Conservation (phyloP, 1,140 invertebrate species). For the Hermatobates lingyangjiaoensis region DNA sequence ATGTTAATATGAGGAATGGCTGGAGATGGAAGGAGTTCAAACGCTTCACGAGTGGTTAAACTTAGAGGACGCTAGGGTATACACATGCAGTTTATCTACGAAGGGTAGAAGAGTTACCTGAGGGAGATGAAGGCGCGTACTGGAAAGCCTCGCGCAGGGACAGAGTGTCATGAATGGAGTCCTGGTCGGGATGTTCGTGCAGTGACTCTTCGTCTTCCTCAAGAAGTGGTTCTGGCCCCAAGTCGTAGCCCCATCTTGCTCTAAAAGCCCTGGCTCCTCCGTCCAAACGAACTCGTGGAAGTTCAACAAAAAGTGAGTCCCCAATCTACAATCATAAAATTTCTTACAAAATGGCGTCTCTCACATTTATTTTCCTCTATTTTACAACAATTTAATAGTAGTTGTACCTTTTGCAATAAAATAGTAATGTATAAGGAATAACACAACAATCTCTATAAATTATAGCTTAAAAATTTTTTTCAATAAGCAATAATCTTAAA, state of each 20-base stretch:
- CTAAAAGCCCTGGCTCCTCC: conserved; percentile 38
- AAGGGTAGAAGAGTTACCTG: conserved; percentile 35
- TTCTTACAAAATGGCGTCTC: background rate
- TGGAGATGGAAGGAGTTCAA: no score
- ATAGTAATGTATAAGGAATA: no score
- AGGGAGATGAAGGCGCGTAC: conserved; percentile 28
- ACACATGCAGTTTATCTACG: no score
- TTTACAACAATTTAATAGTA: no score
- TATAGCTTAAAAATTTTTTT: no score
- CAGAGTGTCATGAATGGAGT: conserved; percentile 28
- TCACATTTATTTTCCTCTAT: no score
- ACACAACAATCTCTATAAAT: no score
- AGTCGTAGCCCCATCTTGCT: conserved; percentile 39
- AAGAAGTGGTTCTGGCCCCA: conserved; percentile 37
- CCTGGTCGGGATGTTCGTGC: conserved; percentile 27
- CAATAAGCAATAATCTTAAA: no score
- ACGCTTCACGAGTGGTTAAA: no score
- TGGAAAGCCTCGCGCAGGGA: background rate
- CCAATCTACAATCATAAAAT: conserved; percentile 26
- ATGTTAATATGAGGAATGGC: no score
- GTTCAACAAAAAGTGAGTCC: conserved; percentile 37
- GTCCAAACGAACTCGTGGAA: conserved; percentile 46
- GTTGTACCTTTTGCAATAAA: no score
- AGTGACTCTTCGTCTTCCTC: conserved; percentile 39
- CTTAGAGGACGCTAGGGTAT: no score